phyloP scores from a whole-genome alignment of 2,113 vertebrate genomes.

The Acinonyx jubatus region DNA sequence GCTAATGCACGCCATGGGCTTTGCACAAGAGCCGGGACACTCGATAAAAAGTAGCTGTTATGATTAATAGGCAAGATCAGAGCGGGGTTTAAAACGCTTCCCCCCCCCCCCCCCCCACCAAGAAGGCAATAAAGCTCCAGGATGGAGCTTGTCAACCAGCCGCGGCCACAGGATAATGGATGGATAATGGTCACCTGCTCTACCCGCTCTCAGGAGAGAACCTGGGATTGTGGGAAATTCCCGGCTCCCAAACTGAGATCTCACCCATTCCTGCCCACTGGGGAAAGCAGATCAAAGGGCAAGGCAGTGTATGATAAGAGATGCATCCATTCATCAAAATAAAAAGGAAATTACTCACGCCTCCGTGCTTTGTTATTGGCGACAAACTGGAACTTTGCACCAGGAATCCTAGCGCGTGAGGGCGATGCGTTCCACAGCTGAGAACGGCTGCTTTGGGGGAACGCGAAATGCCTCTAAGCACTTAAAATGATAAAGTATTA shows the following conservation, averaged over 20 bases:
- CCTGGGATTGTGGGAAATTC: neutral
- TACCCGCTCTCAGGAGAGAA: neutral
- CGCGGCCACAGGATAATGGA: neutral
- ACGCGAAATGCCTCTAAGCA: neutral
- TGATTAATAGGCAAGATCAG: neutral
- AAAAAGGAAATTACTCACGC: neutral
- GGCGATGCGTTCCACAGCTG: neutral
- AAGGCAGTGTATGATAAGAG: neutral
- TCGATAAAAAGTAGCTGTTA: constrained; percentile 35
- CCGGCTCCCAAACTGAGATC: neutral
- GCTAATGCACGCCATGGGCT: constrained; percentile 33
- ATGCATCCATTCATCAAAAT: neutral
- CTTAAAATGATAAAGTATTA: neutral
- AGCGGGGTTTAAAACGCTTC: neutral
- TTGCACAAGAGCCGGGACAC: constrained; percentile 24
- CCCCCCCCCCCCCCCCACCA: no score
- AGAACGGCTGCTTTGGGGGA: neutral
- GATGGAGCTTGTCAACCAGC: constrained; percentile 45
- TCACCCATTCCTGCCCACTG: neutral
- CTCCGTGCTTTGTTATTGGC: neutral
- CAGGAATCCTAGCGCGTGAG: neutral
- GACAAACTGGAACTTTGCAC: neutral
- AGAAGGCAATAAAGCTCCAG: constrained; percentile 36
- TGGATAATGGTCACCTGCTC: neutral
- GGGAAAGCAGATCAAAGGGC: neutral